Evolutionary conservation across 2,888 invertebrate species (phyloP).

Genomic region (Drosophila dives): DNA sequence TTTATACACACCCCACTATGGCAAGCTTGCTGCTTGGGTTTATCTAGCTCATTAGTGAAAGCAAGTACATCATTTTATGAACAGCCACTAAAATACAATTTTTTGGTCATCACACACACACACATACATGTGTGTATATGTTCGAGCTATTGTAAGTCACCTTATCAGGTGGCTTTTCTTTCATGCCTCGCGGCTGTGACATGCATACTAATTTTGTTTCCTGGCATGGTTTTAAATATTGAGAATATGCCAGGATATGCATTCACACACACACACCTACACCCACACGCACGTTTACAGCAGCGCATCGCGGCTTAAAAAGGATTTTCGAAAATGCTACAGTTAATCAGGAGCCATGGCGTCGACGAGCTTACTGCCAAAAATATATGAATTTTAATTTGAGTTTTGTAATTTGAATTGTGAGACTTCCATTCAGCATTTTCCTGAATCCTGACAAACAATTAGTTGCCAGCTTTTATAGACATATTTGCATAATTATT

Average conservation of each 20-base stretch:
- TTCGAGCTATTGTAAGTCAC: conserved; percentile 45
- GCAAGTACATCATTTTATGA: conserved; percentile 32
- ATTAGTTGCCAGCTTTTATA: conserved; percentile 23
- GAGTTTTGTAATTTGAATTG: conserved; percentile 21
- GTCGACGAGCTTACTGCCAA: conserved; percentile 46
- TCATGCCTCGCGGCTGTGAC: conserved; percentile 54
- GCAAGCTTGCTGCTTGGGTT: not conserved
- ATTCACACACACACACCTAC: conserved; percentile 6
- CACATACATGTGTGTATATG: not conserved
- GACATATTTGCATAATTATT: conserved; percentile 34
- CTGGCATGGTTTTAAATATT: conserved; percentile 35
- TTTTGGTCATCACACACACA: conserved; percentile 5
- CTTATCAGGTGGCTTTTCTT: conserved; percentile 31
- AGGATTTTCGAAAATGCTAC: conserved; percentile 68
- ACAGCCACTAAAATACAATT: conserved; percentile 9
- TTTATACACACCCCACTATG: conserved; percentile 57
- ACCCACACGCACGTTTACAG: not conserved
- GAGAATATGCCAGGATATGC: conserved; percentile 17
- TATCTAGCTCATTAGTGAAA: conserved; percentile 25
- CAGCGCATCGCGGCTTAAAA: conserved; percentile 56
- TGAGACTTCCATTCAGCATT: conserved; percentile 19
- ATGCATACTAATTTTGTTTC: conserved; percentile 71
- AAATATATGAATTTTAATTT: conserved; percentile 32
- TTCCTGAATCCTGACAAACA: conserved; percentile 16
- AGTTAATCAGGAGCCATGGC: conserved; percentile 68